These are phyloP conservation scores for Miniopterus natalensis DNA, from an alignment of 2,113 vertebrate genomes.

Conservation along the genomic window DNA sequence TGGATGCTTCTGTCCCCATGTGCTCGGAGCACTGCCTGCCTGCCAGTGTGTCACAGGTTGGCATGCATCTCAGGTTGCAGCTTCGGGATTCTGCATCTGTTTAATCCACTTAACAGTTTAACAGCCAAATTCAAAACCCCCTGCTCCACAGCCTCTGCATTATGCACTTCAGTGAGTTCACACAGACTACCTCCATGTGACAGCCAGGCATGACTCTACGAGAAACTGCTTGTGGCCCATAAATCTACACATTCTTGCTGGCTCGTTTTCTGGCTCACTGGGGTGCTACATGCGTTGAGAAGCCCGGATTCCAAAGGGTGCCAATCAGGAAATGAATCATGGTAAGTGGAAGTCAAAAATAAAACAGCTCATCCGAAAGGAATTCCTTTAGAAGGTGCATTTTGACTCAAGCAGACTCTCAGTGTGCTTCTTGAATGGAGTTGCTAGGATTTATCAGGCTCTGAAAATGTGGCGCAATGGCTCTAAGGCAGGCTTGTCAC, in stretches of 20 bases:
- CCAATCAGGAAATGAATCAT: neutral
- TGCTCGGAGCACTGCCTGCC: neutral
- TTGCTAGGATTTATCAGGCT: neutral
- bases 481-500: neutral
- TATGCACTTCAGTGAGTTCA: conserved; percentile 64
- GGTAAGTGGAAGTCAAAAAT: neutral
- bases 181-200: conserved; percentile 58
- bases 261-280: conserved; percentile 46
- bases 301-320: neutral
- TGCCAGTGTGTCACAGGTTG: rapidly evolving
- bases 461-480: neutral
- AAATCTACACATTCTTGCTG: conserved; percentile 18
- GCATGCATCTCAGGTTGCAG: conserved; percentile 32
- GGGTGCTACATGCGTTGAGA: neutral
- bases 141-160: neutral
- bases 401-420: neutral
- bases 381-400: conserved; percentile 35
- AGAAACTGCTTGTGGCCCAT: conserved; percentile 67
- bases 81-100: conserved; percentile 67
- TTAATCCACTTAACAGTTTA: conserved; percentile 53
- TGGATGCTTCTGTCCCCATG: neutral
- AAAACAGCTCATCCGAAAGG: conserved; percentile 2
- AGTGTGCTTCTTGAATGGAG: neutral
- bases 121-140: neutral
- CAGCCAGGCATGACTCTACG: conserved; percentile 69